Percentiles rank a stretch among this genome's conserved stretches.
These are phyloP conservation scores for Drosophila equinoxialis DNA, from an alignment of 1,140 invertebrate genomes.

Conservation along the genomic window DNA sequence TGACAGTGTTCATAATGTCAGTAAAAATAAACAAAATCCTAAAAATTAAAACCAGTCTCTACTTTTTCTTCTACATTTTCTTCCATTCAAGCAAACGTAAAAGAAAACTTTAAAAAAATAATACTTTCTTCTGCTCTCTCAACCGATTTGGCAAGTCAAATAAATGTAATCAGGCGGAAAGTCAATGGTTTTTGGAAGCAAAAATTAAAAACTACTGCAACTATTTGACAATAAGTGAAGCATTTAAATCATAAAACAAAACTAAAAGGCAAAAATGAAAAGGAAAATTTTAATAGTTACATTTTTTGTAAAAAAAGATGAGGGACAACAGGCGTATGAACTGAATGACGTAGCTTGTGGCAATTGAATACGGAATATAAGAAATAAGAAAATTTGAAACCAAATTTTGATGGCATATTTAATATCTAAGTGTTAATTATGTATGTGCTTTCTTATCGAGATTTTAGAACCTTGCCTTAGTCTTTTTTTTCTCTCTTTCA, in stretches of 20 bases:
- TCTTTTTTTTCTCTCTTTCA: no score
- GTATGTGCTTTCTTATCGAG: no score
- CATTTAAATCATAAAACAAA: neutral
- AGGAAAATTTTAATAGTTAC: no score
- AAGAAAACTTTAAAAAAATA: neutral
- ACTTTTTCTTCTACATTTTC: neutral
- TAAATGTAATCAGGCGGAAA: constrained; percentile 5
- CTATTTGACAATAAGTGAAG: neutral
- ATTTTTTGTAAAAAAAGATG: no score
- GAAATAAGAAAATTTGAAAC: no score
- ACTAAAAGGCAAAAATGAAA: no score
- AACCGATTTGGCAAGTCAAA: neutral
- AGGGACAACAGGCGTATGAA: no score
- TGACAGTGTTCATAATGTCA: neutral
- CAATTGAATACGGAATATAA: no score
- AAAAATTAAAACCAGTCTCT: neutral
- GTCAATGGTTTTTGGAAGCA: neutral
- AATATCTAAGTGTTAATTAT: no score
- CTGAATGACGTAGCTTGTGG: no score
- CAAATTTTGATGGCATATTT: no score
- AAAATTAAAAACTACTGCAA: neutral
- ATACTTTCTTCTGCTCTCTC: neutral
- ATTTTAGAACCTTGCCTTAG: no score
- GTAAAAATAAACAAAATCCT: neutral
- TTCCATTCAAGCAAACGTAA: neutral